These are phyloP conservation scores for Hypena proboscidalis DNA, from an alignment of 2,888 invertebrate species.

Conservation along the genomic window DNA sequence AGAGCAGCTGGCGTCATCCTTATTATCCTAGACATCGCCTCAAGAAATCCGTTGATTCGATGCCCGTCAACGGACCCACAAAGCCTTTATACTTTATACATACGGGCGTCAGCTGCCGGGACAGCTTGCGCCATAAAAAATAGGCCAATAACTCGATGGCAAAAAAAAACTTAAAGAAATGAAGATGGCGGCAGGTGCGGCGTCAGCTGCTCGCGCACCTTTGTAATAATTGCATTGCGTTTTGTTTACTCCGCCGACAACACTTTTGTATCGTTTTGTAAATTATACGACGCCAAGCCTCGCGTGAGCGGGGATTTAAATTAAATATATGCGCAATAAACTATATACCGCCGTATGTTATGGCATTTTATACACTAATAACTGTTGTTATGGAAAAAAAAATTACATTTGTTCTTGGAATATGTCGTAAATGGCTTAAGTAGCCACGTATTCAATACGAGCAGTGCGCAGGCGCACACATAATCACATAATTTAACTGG, in stretches of 20 bases:
- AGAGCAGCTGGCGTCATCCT: constrained; percentile 58
- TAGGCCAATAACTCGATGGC: constrained; percentile 84
- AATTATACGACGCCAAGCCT: constrained; percentile 17
- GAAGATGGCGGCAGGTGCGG: constrained; percentile 81
- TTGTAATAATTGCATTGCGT: constrained; percentile 77
- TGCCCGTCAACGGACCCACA: constrained; percentile 51
- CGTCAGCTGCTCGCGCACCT: constrained; percentile 82
- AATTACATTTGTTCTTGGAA: constrained; percentile 8
- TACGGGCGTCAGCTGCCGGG: constrained; percentile 75
- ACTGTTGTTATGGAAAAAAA: constrained; percentile 14
- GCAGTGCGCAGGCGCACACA: neutral
- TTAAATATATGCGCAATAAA: constrained; percentile 39
- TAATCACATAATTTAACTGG: neutral
- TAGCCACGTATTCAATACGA: neutral
- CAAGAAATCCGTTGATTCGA: constrained; percentile 43
- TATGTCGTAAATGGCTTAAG: neutral
- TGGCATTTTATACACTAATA: constrained; percentile 24
- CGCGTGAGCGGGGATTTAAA: constrained; percentile 40
- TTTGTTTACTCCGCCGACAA: constrained; percentile 63
- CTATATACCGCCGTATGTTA: constrained; percentile 18
- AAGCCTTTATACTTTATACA: constrained; percentile 55
- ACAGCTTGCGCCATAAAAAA: constrained; percentile 84
- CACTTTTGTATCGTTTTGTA: constrained; percentile 58
- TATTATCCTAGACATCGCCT: constrained; percentile 69
- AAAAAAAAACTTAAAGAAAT: constrained; percentile 80